These are phyloP conservation scores for Acholoe squamosa DNA, from an alignment of 2,888 invertebrate genomes.

Conservation along the genomic window DNA sequence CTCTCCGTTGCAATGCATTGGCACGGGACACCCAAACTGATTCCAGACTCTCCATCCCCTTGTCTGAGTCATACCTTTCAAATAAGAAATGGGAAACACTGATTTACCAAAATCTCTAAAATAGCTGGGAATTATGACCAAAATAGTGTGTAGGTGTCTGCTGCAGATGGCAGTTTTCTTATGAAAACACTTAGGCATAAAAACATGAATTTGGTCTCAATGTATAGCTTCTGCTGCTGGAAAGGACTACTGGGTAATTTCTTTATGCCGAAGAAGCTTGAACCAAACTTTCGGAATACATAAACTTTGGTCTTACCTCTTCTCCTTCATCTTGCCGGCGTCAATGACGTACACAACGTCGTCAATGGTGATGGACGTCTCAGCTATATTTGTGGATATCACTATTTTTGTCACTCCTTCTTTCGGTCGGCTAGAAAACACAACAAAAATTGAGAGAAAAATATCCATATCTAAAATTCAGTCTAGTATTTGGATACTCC, in stretches of 20 bases:
- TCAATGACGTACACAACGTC: slow-evolving; percentile 96
- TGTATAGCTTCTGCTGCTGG: too few relatives aligned
- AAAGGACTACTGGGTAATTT: too few relatives aligned
- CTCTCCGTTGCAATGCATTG: slow-evolving; percentile 92
- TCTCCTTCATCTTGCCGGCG: slow-evolving; percentile 91
- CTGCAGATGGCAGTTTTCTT: too few relatives aligned
- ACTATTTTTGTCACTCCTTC: slow-evolving; percentile 87
- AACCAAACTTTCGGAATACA: too few relatives aligned
- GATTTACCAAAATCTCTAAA: too few relatives aligned
- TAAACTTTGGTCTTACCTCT: slow-evolving; percentile 82
- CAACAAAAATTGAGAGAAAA: background rate
- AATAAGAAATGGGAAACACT: background rate
- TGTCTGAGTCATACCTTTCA: slow-evolving; percentile 80
- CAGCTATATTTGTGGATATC: slow-evolving; percentile 95
- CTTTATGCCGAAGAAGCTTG: too few relatives aligned
- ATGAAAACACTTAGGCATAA: too few relatives aligned
- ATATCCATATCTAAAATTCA: background rate
- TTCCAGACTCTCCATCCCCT: slow-evolving; percentile 89
- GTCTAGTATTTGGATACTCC: too few relatives aligned
- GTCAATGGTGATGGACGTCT: slow-evolving; percentile 97
- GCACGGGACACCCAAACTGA: slow-evolving; percentile 92
- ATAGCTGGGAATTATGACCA: too few relatives aligned
- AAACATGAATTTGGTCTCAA: too few relatives aligned
- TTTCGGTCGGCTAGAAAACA: slow-evolving; percentile 86
- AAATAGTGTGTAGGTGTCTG: too few relatives aligned